A percentile compares a stretch with the other conserved stretches of the same genome.
phyloP scores from a whole-genome alignment of 2,113 vertebrate species.

The Naja naja region DNA sequence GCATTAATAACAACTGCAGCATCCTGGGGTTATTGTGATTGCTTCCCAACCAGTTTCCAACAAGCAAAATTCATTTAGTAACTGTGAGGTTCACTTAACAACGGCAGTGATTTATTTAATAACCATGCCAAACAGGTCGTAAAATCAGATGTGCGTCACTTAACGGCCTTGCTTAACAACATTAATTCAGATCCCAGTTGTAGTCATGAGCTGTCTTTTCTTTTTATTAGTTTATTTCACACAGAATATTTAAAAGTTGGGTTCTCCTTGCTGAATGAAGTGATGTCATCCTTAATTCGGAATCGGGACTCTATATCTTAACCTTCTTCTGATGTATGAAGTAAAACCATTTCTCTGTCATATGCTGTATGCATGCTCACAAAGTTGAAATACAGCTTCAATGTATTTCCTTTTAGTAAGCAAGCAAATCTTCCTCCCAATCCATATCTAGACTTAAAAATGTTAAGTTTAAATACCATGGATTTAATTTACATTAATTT shows the following conservation, averaged over 20 bases:
- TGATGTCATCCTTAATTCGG: background rate
- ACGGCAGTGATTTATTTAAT: no score
- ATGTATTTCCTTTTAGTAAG: background rate
- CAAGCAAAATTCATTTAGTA: background rate
- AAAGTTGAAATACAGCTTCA: background rate
- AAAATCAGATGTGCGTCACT: background rate
- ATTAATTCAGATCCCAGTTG: background rate
- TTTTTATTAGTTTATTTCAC: background rate
- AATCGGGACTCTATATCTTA: background rate
- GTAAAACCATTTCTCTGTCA: background rate
- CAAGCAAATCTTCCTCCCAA: background rate
- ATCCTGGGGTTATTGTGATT: no score
- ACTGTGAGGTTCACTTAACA: background rate
- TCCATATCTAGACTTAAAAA: background rate
- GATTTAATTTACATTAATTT: background rate
- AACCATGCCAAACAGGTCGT: background rate
- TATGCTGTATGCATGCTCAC: background rate
- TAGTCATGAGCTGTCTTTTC: background rate
- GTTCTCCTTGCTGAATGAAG: background rate
- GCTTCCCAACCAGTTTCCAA: background rate
- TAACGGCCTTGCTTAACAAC: background rate
- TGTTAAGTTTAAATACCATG: background rate
- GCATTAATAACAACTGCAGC: background rate
- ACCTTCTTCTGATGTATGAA: background rate
- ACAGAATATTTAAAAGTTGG: background rate